Conservation (phyloP, 1,140 invertebrate species). For the Zaprionus africanus region DNA sequence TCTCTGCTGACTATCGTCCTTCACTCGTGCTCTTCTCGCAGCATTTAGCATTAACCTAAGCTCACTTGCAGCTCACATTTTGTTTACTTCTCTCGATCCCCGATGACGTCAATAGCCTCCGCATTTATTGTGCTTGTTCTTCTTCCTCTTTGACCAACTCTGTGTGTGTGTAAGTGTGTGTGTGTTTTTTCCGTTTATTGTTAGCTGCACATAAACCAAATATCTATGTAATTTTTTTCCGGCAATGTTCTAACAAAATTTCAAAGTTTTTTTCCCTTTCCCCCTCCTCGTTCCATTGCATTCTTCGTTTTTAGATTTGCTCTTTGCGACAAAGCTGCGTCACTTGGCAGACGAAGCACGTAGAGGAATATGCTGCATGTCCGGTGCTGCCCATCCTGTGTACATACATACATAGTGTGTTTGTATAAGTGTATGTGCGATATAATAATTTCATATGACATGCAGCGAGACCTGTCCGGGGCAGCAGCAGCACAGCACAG, state of each 20-base stretch:
- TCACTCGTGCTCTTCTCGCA: conserved; percentile 39
- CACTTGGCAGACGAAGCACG: conserved; percentile 74
- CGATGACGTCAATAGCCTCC: conserved; percentile 28
- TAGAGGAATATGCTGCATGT: conserved; percentile 71
- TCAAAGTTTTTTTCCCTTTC: conserved; percentile 57
- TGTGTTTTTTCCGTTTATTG: conserved; percentile 18
- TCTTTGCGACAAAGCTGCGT: conserved; percentile 25
- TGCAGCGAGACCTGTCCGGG: conserved; percentile 47
- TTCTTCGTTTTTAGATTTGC: conserved; percentile 32
- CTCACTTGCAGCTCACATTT: conserved; percentile 30
- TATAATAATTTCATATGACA: conserved; percentile 82
- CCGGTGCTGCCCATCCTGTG: conserved; percentile 20
- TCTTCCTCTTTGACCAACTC: not conserved
- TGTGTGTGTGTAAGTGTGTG: conserved; percentile 15
- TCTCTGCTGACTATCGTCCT: not conserved
- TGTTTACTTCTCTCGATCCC: conserved; percentile 9
- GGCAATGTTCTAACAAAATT: conserved; percentile 80
- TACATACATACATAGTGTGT: conserved; percentile 7
- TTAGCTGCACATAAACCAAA: conserved; percentile 65
- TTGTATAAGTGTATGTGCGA: conserved; percentile 47
- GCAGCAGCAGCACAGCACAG: not conserved
- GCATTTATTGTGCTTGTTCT: conserved; percentile 3
- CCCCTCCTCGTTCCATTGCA: not conserved
- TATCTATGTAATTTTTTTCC: conserved; percentile 78
- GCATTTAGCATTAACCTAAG: conserved; percentile 70